Conservation (phyloP, 2,888 invertebrate species). For the Stomorhina lunata region DNA sequence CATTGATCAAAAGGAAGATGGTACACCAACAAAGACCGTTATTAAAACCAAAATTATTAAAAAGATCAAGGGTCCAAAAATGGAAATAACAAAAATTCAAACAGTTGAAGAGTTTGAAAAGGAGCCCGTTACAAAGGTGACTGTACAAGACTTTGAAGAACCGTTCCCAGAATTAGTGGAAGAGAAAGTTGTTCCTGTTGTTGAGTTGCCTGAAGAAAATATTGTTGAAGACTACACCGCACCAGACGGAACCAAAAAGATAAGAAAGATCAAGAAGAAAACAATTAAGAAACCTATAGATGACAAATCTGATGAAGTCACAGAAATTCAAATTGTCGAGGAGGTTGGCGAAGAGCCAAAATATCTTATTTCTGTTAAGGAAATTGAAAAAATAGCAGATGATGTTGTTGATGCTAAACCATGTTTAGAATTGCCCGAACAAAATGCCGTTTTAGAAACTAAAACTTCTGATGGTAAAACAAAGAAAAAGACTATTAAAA, state of each 20-base stretch:
- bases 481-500: conserved; percentile 75
- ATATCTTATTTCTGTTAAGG: conserved; percentile 72
- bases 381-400: conserved; percentile 68
- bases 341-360: conserved; percentile 79
- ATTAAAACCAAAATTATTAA: conserved; percentile 80
- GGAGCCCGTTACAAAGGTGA: conserved; percentile 77
- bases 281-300: conserved; percentile 79
- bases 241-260: conserved; percentile 73
- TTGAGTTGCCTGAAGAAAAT: conserved; percentile 75
- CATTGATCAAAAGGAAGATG: conserved; percentile 78
- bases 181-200: conserved; percentile 71
- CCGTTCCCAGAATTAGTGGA: conserved; percentile 75
- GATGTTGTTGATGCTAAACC: conserved; percentile 45
- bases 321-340: conserved; percentile 80
- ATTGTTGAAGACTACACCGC: conserved; percentile 72
- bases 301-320: conserved; percentile 78
- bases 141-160: conserved; percentile 72
- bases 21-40: conserved; percentile 77
- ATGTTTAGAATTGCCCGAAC: conserved; percentile 77
- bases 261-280: conserved; percentile 78
- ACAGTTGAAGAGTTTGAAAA: conserved; percentile 79
- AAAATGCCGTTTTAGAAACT: conserved; percentile 74
- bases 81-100: conserved; percentile 79
- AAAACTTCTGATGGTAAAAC: conserved; percentile 75
- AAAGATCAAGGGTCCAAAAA: conserved; percentile 78